phyloP scores from a whole-genome alignment of 1,140 invertebrate genomes.

The Potamilus streckersoni region DNA sequence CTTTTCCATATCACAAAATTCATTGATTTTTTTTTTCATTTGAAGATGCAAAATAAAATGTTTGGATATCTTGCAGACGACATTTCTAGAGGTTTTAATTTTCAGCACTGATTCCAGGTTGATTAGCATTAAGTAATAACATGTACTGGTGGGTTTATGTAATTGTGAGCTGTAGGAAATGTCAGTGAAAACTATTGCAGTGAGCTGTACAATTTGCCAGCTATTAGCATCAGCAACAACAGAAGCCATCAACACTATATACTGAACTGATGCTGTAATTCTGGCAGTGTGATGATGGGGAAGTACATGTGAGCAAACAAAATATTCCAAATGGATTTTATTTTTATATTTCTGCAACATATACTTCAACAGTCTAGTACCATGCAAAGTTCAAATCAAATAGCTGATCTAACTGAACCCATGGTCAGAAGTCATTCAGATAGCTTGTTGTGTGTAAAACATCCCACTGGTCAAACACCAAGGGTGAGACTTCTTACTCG shows the following conservation, averaged over 20 bases:
- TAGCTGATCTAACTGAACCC: neutral
- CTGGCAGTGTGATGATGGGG: neutral
- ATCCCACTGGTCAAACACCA: neutral
- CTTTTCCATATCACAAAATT: too few species aligned
- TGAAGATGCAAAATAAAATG: too few species aligned
- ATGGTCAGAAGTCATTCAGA: constrained; percentile 18
- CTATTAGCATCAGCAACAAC: too few species aligned
- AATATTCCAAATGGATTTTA: neutral
- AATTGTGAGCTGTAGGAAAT: too few species aligned
- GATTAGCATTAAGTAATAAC: too few species aligned
- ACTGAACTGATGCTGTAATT: neutral
- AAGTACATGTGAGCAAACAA: neutral
- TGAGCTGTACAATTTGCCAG: too few species aligned
- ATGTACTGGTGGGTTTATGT: too few species aligned
- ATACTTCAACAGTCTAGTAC: neutral
- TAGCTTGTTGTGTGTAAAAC: constrained; percentile 25
- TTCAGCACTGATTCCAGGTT: too few species aligned
- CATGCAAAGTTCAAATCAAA: neutral
- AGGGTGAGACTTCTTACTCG: constrained; percentile 11
- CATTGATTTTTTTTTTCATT: too few species aligned
- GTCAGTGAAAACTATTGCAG: too few species aligned
- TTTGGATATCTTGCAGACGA: too few species aligned
- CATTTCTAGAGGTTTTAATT: too few species aligned
- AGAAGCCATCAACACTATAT: neutral
- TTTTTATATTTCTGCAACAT: neutral